Evolutionary conservation across 2,113 vertebrate genomes (phyloP).

Genomic region (Lasiurus borealis): DNA sequence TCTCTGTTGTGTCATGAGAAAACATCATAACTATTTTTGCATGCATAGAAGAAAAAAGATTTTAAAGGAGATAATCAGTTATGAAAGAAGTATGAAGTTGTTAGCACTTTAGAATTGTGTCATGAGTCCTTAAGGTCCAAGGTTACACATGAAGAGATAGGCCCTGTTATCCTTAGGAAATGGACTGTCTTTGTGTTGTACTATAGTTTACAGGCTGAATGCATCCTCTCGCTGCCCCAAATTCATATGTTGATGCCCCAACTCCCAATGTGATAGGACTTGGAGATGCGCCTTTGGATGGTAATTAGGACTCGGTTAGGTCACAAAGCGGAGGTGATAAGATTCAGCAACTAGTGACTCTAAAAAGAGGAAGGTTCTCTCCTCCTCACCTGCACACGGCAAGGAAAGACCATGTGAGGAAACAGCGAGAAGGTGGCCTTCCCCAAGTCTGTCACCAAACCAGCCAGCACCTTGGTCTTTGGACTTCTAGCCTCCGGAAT

Average conservation of each 20-base stretch:
- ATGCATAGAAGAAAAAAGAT: not conserved
- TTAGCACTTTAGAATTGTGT: not conserved
- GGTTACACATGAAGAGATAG: not conserved
- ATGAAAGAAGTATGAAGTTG: not conserved
- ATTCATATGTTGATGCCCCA: not conserved
- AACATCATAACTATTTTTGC: not conserved
- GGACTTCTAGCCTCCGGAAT: not conserved
- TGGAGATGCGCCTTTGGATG: not conserved
- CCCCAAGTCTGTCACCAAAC: not conserved
- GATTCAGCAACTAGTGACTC: not conserved
- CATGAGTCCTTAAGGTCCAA: not conserved
- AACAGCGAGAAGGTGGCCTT: not conserved
- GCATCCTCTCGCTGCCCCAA: not conserved
- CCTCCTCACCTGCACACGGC: not conserved
- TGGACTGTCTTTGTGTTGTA: not conserved
- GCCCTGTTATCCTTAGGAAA: no score
- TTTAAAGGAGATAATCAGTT: not conserved
- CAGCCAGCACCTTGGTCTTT: not conserved
- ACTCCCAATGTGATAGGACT: not conserved
- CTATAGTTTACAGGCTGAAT: rapidly evolving
- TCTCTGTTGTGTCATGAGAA: not conserved
- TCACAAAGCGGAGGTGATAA: not conserved
- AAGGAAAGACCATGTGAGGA: not conserved
- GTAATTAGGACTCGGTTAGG: not conserved
- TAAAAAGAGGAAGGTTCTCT: not conserved